Percentiles rank a stretch among this genome's conserved stretches.
These are phyloP conservation scores for Sinocyclocheilus maitianheensis DNA, from an alignment of 2,113 vertebrate species.

Conservation along the genomic window DNA sequence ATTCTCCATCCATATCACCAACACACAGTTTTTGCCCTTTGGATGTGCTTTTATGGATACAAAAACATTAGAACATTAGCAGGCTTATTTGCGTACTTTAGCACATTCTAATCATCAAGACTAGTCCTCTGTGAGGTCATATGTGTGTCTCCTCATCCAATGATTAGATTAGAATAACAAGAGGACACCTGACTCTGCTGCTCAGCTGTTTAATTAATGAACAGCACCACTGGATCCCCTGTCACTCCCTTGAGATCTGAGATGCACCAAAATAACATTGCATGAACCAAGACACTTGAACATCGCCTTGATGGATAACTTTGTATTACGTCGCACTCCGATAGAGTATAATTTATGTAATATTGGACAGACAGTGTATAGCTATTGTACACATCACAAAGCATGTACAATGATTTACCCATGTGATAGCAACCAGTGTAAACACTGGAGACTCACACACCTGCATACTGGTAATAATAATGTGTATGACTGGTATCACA, in stretches of 20 bases:
- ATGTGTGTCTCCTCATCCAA: slow-evolving; percentile 16
- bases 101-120: background rate
- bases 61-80: background rate
- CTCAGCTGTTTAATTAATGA: slow-evolving; percentile 70
- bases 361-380: background rate
- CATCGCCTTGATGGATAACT: background rate
- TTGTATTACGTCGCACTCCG: no score
- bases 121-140: background rate
- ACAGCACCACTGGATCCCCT: slow-evolving; percentile 64
- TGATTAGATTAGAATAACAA: slow-evolving; percentile 60
- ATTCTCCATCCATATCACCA: no score
- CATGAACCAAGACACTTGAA: background rate
- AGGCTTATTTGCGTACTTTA: background rate
- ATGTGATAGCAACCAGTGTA: slow-evolving; percentile 18
- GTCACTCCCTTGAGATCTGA: slow-evolving; percentile 63
- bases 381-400: slow-evolving; percentile 23
- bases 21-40: no score
- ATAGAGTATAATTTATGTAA: slow-evolving; percentile 34
- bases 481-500: background rate
- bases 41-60: background rate
- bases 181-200: slow-evolving; percentile 63
- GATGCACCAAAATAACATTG: slow-evolving; percentile 57
- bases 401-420: slow-evolving; percentile 22
- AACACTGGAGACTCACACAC: slow-evolving; percentile 12
- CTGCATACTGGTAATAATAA: slow-evolving; percentile 10